Conservation (phyloP, 1,140 invertebrate species). For the Episyrphus balteatus region DNA sequence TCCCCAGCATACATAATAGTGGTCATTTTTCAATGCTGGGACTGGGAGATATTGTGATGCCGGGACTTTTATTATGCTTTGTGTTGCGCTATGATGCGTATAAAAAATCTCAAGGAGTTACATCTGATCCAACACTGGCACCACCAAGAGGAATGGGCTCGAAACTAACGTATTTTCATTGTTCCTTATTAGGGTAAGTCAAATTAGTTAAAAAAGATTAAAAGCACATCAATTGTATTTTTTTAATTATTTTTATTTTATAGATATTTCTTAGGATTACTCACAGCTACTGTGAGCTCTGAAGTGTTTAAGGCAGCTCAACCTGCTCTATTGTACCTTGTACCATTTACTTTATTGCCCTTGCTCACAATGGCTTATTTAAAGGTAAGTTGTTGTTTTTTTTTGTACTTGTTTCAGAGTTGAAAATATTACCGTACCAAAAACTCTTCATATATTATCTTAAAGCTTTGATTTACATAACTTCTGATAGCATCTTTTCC, state of each 20-base stretch:
- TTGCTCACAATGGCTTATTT: conserved; percentile 94
- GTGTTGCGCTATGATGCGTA: conserved; percentile 93
- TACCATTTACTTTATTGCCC: conserved; percentile 92
- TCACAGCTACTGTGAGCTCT: conserved; percentile 93
- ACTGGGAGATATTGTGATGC: conserved; percentile 95
- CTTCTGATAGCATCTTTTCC: neutral
- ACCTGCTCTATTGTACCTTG: conserved; percentile 90
- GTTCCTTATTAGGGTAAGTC: conserved; percentile 76
- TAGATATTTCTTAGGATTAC: conserved; percentile 83
- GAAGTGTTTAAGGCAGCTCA: conserved; percentile 97
- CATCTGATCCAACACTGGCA: conserved; percentile 28
- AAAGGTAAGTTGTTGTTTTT: conserved; percentile 54
- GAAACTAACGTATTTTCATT: conserved; percentile 83
- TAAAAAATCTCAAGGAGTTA: conserved; percentile 62
- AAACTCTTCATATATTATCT: neutral
- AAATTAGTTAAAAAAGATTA: neutral
- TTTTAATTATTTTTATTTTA: neutral
- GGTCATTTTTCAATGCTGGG: conserved; percentile 97
- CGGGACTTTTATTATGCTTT: conserved; percentile 91
- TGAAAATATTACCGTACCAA: neutral
- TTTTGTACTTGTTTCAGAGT: neutral
- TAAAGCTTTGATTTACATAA: neutral
- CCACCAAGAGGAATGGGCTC: conserved; percentile 39
- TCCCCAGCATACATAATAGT: conserved; percentile 89
- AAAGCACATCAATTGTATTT: neutral